Evolutionary conservation across 1,140 invertebrate species (phyloP).

Genomic region (Drosophila carrolli): DNA sequence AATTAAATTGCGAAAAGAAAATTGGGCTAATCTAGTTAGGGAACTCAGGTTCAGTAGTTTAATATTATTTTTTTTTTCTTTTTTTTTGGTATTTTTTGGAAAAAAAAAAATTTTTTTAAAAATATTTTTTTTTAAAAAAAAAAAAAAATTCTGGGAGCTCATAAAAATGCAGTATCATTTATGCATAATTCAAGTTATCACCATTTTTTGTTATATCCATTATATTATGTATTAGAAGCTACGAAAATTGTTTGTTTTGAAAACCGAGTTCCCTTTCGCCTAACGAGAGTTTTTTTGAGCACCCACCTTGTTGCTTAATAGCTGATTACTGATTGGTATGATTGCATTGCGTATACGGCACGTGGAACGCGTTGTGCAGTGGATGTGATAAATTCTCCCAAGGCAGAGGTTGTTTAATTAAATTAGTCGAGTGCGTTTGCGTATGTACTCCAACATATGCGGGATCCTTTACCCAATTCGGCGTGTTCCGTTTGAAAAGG

Average conservation of each 20-base stretch:
- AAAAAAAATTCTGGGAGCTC: too few relatives aligned
- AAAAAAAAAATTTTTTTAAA: too few relatives aligned
- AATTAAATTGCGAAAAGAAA: conserved; percentile 3
- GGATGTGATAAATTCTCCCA: conserved; percentile 24
- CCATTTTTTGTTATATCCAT: background rate
- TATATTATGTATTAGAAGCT: background rate
- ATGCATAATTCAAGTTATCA: too few relatives aligned
- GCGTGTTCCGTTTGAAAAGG: conserved; percentile 20
- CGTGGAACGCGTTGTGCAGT: conserved; percentile 21
- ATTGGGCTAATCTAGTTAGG: background rate
- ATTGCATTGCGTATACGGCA: conserved; percentile 50
- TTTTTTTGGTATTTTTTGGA: too few relatives aligned
- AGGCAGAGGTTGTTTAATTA: conserved; percentile 33
- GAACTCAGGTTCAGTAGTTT: background rate
- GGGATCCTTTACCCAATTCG: conserved; percentile 13
- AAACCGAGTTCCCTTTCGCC: background rate
- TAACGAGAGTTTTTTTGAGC: conserved; percentile 1
- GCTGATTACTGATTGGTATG: conserved; percentile 57
- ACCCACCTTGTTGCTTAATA: conserved; percentile 37
- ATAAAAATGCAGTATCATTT: background rate
- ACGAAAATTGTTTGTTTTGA: background rate
- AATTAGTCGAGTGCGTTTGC: conserved; percentile 28
- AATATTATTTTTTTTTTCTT: too few relatives aligned
- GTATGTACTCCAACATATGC: conserved; percentile 22
- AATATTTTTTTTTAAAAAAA: too few relatives aligned